Conservation (phyloP, 2,888 invertebrate species). For the Colostygia pectinataria region DNA sequence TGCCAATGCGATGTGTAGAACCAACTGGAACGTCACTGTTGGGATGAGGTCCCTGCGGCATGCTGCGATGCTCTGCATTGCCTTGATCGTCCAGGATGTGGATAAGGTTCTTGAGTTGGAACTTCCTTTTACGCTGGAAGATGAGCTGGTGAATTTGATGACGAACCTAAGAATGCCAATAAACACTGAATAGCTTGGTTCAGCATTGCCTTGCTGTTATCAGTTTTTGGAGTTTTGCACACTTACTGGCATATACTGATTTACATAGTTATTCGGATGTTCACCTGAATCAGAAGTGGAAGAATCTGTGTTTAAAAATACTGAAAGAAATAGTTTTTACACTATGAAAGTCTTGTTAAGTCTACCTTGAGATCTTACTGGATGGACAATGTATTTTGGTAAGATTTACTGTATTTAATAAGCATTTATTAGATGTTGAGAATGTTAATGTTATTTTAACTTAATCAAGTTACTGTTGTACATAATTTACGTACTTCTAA, state of each 20-base stretch:
- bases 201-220: not conserved
- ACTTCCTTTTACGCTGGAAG: constrained; percentile 65
- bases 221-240: not conserved
- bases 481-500: too few species aligned
- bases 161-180: constrained; percentile 27
- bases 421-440: too few species aligned
- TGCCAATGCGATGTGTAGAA: constrained; percentile 58
- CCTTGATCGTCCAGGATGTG: constrained; percentile 53
- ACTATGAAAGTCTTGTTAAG: too few species aligned
- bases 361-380: too few species aligned
- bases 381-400: too few species aligned
- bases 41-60: constrained; percentile 76
- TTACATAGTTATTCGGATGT: not conserved
- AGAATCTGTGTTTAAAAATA: too few species aligned
- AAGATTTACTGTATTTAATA: too few species aligned
- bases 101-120: constrained; percentile 58
- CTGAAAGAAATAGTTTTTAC: too few species aligned
- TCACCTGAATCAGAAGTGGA: not conserved
- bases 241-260: constrained; percentile 6
- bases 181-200: constrained; percentile 16
- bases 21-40: constrained; percentile 78
- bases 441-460: too few species aligned
- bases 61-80: constrained; percentile 70
- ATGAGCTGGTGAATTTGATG: constrained; percentile 52
- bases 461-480: too few species aligned